These are phyloP conservation scores for Sardina pilchardus DNA, from an alignment of 2,113 vertebrate genomes.

Conservation along the genomic window DNA sequence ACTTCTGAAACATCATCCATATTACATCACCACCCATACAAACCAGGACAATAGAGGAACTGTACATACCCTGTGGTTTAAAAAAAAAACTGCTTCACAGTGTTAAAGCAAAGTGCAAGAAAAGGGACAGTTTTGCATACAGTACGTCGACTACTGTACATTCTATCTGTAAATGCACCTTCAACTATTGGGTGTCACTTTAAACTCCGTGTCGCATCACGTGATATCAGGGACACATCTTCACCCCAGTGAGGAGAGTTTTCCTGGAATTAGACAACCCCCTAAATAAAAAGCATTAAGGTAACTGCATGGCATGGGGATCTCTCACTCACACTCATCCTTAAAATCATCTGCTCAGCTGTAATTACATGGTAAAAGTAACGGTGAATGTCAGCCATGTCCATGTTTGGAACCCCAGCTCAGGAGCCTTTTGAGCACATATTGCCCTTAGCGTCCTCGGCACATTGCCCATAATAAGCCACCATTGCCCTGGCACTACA, in stretches of 20 bases:
- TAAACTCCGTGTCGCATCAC: not conserved
- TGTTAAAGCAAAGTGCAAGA: not conserved
- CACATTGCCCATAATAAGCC: not conserved
- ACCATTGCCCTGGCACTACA: not conserved
- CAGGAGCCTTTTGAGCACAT: not conserved
- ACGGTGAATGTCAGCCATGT: not conserved
- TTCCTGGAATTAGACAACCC: not conserved
- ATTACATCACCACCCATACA: not conserved
- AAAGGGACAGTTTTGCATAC: not conserved
- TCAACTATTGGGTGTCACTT: not conserved
- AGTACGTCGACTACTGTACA: too few relatives aligned
- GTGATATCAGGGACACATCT: not conserved
- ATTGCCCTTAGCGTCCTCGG: not conserved
- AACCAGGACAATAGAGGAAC: not conserved
- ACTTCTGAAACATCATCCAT: not conserved
- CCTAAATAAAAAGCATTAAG: not conserved
- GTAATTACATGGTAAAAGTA: not conserved
- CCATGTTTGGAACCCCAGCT: not conserved
- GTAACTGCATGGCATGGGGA: not conserved
- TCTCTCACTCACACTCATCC: not conserved
- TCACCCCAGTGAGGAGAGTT: not conserved
- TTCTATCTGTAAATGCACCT: not conserved
- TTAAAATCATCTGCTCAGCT: not conserved
- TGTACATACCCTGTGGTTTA: not conserved
- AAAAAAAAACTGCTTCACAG: not conserved